Conservation (phyloP, 2,797 vertebrate genomes). For the Sphaeramia orbicularis region DNA sequence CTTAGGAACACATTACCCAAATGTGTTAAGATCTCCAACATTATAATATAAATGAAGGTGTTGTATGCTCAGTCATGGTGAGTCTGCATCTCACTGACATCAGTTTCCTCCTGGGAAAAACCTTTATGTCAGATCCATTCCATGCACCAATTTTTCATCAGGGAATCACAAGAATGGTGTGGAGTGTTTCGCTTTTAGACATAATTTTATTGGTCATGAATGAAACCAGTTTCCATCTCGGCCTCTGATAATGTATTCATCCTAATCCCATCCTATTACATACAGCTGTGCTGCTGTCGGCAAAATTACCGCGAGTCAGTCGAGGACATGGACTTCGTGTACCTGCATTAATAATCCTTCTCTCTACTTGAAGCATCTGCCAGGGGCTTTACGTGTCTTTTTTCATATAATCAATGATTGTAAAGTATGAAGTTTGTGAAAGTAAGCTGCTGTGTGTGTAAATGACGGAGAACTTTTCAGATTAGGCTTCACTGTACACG, state of each 20-base stretch:
- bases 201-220: slow-evolving; percentile 21
- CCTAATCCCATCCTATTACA: slow-evolving; percentile 16
- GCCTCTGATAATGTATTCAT: slow-evolving; percentile 31
- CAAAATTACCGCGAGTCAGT: slow-evolving; percentile 33
- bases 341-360: slow-evolving; percentile 29
- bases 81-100: slow-evolving; percentile 22
- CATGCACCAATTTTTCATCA: slow-evolving; percentile 1
- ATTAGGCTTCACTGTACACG: not conserved
- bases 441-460: slow-evolving; percentile 5
- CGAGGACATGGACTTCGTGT: slow-evolving; percentile 29
- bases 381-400: slow-evolving; percentile 19
- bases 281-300: slow-evolving; percentile 18
- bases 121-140: slow-evolving; percentile 20
- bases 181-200: slow-evolving; percentile 22
- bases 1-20: slow-evolving; percentile 6
- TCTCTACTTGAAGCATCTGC: slow-evolving; percentile 27
- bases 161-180: not conserved
- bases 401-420: slow-evolving; percentile 5
- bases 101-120: slow-evolving; percentile 16
- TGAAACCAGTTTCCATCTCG: slow-evolving; percentile 27
- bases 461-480: slow-evolving; percentile 15
- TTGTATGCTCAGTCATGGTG: slow-evolving; percentile 17
- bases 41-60: slow-evolving; percentile 20
- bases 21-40: slow-evolving; percentile 21
- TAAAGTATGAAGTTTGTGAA: slow-evolving; percentile 5